Conservation (phyloP, 2,113 vertebrate genomes). For the Anhinga rufa region DNA sequence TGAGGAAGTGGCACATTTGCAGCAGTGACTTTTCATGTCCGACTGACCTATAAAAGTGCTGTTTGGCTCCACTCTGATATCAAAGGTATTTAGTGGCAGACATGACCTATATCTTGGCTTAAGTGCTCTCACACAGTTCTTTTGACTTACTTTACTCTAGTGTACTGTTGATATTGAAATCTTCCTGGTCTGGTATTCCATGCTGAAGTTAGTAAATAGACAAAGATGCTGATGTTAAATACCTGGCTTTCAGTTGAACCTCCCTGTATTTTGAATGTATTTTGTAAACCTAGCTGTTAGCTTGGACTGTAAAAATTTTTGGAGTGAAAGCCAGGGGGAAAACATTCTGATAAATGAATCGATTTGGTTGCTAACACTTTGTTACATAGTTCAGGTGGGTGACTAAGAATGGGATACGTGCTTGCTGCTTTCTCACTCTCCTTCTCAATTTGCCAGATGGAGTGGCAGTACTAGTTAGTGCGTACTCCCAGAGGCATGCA, state of each 20-base stretch:
- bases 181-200: neutral
- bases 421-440: neutral
- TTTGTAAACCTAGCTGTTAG: neutral
- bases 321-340: neutral
- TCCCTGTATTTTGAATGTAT: neutral
- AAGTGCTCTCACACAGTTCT: neutral
- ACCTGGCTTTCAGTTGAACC: neutral
- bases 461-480: neutral
- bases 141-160: neutral
- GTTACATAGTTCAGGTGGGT: neutral
- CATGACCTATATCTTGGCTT: neutral
- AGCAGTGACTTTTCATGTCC: neutral
- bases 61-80: neutral
- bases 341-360: neutral
- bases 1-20: neutral
- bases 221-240: neutral
- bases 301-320: neutral
- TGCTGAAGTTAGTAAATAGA: neutral
- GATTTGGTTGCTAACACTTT: neutral
- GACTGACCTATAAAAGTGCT: neutral
- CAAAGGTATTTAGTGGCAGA: neutral
- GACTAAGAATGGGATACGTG: neutral
- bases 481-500: fast-evolving
- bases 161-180: neutral
- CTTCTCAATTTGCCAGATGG: neutral